phyloP scores from a whole-genome alignment of 2,113 vertebrate species.

The Ophthalmolycus amberensis region DNA sequence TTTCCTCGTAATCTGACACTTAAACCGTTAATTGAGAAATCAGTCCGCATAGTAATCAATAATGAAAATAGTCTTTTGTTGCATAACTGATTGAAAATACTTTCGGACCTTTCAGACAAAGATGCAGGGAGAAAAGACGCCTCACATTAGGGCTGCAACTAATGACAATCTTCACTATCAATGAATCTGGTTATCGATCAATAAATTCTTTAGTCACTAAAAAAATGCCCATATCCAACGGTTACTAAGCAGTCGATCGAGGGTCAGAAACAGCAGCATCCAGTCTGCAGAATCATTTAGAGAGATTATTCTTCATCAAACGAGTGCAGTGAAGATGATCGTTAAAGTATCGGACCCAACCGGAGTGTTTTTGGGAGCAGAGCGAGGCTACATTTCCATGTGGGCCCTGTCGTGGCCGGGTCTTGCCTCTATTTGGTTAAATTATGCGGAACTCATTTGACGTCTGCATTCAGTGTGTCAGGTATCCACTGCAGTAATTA shows the following conservation, averaged over 20 bases:
- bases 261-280: not conserved
- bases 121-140: not conserved
- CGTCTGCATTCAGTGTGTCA: constrained; percentile 83
- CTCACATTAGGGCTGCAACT: not conserved
- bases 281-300: too few species aligned
- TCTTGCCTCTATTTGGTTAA: constrained; percentile 85
- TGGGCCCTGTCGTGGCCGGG: constrained; percentile 68
- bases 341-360: constrained; percentile 15
- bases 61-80: not conserved
- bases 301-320: not conserved
- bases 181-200: not conserved
- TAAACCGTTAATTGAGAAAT: not conserved
- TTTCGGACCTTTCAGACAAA: not conserved
- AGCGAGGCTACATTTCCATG: constrained; percentile 56
- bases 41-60: not conserved
- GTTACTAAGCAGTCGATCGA: not conserved
- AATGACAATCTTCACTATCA: not conserved
- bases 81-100: not conserved
- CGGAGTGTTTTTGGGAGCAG: constrained; percentile 22
- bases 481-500: constrained; percentile 86
- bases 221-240: too few species aligned
- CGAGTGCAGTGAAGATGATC: not conserved
- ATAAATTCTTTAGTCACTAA: too few species aligned
- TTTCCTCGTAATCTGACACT: too few species aligned
- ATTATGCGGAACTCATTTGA: constrained; percentile 86